Evolutionary conservation across 2,888 invertebrate genomes (phyloP).

Genomic region (Ophion ellenae): DNA sequence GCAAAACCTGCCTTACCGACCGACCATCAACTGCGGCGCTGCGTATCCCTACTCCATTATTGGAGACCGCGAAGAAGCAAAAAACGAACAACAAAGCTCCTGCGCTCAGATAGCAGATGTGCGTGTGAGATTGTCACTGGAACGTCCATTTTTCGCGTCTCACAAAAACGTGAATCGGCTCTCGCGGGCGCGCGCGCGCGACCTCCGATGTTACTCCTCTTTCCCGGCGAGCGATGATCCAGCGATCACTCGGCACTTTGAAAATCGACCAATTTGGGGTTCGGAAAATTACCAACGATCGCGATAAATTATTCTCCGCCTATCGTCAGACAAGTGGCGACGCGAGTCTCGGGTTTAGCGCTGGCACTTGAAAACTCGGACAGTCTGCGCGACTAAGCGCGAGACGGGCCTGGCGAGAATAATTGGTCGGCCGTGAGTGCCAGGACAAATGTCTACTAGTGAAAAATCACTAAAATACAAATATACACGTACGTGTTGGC

Average conservation of each 20-base stretch:
- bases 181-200: neutral
- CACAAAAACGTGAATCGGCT: neutral
- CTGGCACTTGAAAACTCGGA: neutral
- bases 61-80: neutral
- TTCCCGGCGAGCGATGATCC: neutral
- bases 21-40: conserved; percentile 1
- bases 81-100: neutral
- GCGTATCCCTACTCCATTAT: conserved; percentile 10
- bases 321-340: too few relatives aligned
- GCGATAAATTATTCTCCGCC: too few relatives aligned
- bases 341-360: neutral
- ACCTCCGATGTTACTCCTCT: too few relatives aligned
- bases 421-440: neutral
- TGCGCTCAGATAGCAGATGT: neutral
- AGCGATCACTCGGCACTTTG: neutral
- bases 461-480: too few relatives aligned
- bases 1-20: conserved; percentile 53
- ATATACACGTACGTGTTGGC: neutral
- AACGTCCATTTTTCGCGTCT: conserved; percentile 33
- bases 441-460: neutral
- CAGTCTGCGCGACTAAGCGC: neutral
- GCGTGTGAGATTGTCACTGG: conserved; percentile 18
- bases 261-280: neutral
- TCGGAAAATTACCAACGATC: too few relatives aligned
- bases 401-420: neutral